Evolutionary conservation across 2,797 vertebrate species (phyloP).

Genomic region (Sebastes hopkinsi): DNA sequence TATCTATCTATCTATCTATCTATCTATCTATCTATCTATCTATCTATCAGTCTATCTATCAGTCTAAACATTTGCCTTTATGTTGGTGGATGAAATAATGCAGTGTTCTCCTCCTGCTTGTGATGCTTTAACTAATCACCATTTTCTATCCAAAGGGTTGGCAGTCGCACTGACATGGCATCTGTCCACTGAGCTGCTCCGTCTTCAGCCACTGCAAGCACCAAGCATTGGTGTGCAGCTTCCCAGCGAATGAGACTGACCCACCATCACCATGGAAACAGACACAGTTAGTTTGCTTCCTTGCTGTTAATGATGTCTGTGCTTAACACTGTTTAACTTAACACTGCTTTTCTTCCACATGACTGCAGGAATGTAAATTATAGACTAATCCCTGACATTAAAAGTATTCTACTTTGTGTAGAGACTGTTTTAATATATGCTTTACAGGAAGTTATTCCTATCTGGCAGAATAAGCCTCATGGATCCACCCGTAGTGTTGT

Average conservation of each 20-base stretch:
- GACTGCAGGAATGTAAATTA: not conserved
- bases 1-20: too few relatives aligned
- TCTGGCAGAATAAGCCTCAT: slow-evolving; percentile 98
- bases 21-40: too few relatives aligned
- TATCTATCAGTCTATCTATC: too few relatives aligned
- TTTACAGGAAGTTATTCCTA: slow-evolving; percentile 89
- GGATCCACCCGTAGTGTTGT: slow-evolving; percentile 96
- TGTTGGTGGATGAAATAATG: not conserved
- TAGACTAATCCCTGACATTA: not conserved
- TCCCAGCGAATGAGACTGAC: slow-evolving; percentile 44
- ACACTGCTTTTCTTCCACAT: not conserved
- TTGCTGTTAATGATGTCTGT: not conserved
- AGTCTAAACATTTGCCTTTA: not conserved
- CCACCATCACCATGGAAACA: slow-evolving; percentile 83
- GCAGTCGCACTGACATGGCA: slow-evolving; percentile 52
- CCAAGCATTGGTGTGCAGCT: slow-evolving; percentile 39
- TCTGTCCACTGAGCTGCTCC: slow-evolving; percentile 50
- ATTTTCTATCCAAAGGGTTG: slow-evolving; percentile 37
- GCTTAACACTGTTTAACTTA: not conserved
- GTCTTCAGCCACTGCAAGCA: slow-evolving; percentile 30
- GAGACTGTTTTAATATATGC: not conserved
- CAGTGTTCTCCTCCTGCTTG: not conserved
- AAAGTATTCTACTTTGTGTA: not conserved
- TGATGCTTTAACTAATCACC: slow-evolving; percentile 46
- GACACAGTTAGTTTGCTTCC: slow-evolving; percentile 78